Evolutionary conservation across 2,113 vertebrate species (phyloP).

Genomic region (Spizaetus ornatus): DNA sequence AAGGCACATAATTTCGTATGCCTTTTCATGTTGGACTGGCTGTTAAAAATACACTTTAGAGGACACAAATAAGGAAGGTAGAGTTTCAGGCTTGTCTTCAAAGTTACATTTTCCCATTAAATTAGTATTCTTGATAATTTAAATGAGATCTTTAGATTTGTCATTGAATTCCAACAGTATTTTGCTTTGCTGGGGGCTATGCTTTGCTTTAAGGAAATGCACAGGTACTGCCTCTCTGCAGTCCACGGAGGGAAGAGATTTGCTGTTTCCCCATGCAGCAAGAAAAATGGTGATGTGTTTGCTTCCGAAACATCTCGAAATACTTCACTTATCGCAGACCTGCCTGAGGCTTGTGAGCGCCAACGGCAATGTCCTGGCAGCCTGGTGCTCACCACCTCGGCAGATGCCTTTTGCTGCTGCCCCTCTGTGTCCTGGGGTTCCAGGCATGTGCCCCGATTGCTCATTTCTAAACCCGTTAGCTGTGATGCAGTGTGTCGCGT

Average conservation of each 20-base stretch:
- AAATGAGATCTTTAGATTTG: not conserved
- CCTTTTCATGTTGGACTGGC: not conserved
- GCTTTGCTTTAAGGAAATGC: not conserved
- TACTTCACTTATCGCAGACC: not conserved
- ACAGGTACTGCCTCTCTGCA: not conserved
- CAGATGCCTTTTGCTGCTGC: not conserved
- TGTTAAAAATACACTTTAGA: not conserved
- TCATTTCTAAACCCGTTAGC: not conserved
- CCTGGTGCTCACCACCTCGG: fast-evolving
- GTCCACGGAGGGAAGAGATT: not conserved
- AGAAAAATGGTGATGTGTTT: not conserved
- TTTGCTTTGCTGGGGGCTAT: not conserved
- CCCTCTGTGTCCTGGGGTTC: not conserved
- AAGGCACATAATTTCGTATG: not conserved
- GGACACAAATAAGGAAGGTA: not conserved
- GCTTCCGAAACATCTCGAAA: not conserved
- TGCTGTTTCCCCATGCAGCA: not conserved
- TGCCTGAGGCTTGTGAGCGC: not conserved
- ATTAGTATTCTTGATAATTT: not conserved
- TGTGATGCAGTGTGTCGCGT: not conserved
- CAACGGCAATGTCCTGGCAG: not conserved
- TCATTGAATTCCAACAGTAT: not conserved
- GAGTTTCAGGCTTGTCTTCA: not conserved
- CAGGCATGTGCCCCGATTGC: not conserved
- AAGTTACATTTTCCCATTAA: not conserved